Evolutionary conservation across 2,888 invertebrate genomes (phyloP), one percentile per base, ranked within the genome.

Genomic region (Brassicogethes aeneus): DNA sequence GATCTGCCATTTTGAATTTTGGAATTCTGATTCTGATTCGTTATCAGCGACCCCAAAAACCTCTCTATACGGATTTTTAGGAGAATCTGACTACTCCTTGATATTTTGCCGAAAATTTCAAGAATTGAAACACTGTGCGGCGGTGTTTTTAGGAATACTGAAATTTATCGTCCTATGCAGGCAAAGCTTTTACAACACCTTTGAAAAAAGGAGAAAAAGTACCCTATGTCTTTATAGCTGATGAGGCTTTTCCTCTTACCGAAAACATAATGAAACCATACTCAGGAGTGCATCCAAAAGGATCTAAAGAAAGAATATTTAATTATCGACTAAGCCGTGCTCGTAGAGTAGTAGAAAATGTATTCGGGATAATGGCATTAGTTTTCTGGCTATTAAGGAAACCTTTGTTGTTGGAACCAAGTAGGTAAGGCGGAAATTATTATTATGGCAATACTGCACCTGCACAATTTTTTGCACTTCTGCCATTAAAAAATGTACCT

Each of bases 391-490:
- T 48, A 16, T 37, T 48, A 14, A 16, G 40, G 35, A 43, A 36
- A 37, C 44, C 46, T 5, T 44, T 48, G 42, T 29, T 44, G 14
- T 36, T 48, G 5, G 39, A 44, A 30, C 41, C 45, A n/a, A n/a
- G n/a, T n/a, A 35, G 39, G 40, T 13, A 46, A 46, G 40, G 43
- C 37, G 14, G 23, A 30, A 16, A 16, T 43, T 30, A 39, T 46
- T 17, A 37, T 34, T 17, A 30, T 43, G 31, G 17, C 45, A 15
- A 13, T 31, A 30, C 36, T 36, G 16, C 35, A 36, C 29, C 32
- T 47, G 15, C 47, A 47, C 34, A 47, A 43, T 36, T 47, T 41
- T 41, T 41, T 47, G 30, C 16, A n/a, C n/a, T n/a, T n/a, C n/a
- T n/a, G n/a, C n/a, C n/a, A n/a, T n/a, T n/a, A n/a, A n/a, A n/a